Evolutionary conservation across 1,140 invertebrate species (phyloP).

Genomic region (Thrips palmi): DNA sequence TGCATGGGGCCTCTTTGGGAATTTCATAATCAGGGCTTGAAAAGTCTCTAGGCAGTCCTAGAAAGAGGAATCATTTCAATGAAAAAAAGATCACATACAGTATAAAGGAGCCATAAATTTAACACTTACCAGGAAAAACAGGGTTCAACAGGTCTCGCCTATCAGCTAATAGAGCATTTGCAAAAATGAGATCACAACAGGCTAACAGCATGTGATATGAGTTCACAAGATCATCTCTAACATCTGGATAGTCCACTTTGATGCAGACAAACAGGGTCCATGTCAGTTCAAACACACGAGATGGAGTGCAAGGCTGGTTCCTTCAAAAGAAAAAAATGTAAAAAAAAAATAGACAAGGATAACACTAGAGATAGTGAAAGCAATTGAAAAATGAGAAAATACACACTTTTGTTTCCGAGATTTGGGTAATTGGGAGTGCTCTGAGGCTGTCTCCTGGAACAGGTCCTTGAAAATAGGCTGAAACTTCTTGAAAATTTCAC

Average conservation of each 20-base stretch:
- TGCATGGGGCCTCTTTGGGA: conserved; percentile 51
- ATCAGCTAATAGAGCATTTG: conserved; percentile 62
- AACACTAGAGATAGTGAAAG: not conserved
- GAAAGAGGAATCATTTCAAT: conserved; percentile 15
- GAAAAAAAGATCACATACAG: conserved; percentile 6
- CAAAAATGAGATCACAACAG: conserved; percentile 79
- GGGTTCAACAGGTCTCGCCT: conserved; percentile 56
- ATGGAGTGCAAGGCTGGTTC: conserved; percentile 47
- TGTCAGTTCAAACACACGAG: conserved; percentile 77
- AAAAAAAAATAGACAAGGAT: not conserved
- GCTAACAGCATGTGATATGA: conserved; percentile 82
- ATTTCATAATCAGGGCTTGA: conserved; percentile 40
- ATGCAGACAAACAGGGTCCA: conserved; percentile 87
- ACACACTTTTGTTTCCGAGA: conserved; percentile 50
- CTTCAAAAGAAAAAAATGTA: conserved; percentile 25
- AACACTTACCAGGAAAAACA: conserved; percentile 50
- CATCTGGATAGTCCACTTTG: conserved; percentile 66
- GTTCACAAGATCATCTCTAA: conserved; percentile 83
- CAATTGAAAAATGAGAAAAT: not conserved
- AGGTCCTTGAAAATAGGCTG: conserved; percentile 72
- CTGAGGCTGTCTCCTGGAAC: conserved; percentile 46
- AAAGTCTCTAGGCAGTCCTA: conserved; percentile 56
- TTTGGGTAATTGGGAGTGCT: conserved; percentile 35
- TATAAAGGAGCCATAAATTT: conserved; percentile 6
- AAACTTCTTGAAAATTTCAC: conserved; percentile 86